A percentile compares a stretch with the other conserved stretches of the same genome.
phyloP scores from a whole-genome alignment of 1,140 invertebrate genomes.

The Magallana angulata region DNA sequence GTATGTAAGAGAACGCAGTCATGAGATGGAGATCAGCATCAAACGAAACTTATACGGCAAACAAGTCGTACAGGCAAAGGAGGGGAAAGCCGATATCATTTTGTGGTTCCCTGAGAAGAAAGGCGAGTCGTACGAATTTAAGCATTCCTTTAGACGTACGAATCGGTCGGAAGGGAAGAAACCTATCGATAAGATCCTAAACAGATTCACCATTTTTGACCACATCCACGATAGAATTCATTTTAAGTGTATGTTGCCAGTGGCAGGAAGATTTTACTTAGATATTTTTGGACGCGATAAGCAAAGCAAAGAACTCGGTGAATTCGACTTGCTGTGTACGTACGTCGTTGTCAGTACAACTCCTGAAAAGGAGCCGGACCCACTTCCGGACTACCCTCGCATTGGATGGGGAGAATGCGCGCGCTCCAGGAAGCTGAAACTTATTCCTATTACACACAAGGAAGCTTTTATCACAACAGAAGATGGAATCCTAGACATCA shows the following conservation, averaged over 20 bases:
- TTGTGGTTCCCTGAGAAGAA: slow-evolving; percentile 54
- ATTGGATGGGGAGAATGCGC: slow-evolving; percentile 55
- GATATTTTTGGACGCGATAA: slow-evolving; percentile 56
- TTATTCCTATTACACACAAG: slow-evolving; percentile 50
- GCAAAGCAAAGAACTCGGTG: slow-evolving; percentile 11
- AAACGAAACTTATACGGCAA: slow-evolving; percentile 38
- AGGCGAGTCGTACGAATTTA: slow-evolving; percentile 55
- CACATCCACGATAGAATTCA: slow-evolving; percentile 42
- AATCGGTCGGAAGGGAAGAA: background rate
- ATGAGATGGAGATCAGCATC: slow-evolving; percentile 61
- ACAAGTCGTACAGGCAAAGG: slow-evolving; percentile 52
- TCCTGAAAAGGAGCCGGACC: slow-evolving; percentile 41
- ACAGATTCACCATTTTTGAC: slow-evolving; percentile 55
- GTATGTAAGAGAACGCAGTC: slow-evolving; percentile 64
- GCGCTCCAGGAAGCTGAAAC: slow-evolving; percentile 12
- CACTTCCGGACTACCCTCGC: slow-evolving; percentile 53
- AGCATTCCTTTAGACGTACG: slow-evolving; percentile 35
- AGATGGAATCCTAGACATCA: slow-evolving; percentile 48
- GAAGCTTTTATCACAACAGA: slow-evolving; percentile 49
- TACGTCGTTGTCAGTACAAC: slow-evolving; percentile 30
- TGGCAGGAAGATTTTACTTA: slow-evolving; percentile 52
- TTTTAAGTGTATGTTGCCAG: slow-evolving; percentile 54
- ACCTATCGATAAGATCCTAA: slow-evolving; percentile 42
- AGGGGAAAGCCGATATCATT: slow-evolving; percentile 56
- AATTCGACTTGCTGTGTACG: slow-evolving; percentile 54